Base-by-base conservation (phyloP, 1,140 invertebrate genomes). In the Drosophila ohnishii region DNA sequence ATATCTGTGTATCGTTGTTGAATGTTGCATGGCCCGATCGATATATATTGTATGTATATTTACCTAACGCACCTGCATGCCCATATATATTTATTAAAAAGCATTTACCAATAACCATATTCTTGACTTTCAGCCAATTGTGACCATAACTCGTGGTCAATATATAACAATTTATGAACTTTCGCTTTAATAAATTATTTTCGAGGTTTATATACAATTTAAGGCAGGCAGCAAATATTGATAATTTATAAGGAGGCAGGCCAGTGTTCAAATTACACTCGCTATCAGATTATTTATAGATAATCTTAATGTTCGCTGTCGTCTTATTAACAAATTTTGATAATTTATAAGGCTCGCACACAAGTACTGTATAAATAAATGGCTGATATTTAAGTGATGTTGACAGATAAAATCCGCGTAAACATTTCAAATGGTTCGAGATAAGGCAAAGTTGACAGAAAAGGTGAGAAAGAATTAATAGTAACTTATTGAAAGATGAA, bases 271-370 rank as follows among this genome's bases (percentile, higher is more conserved):
- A 80, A 70, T 80, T 72, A 59, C 48, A 59, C 34, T 42, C 35
- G 4, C 2, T 59, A 35, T 59, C 69, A 66, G 65, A 78, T 71
- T 78, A 71, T 75, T 82, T 75, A 60, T 57, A 59, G 79, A 78
- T 86, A 82, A 87, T 86, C 83, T 86, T 87, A 76, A 87, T 82
- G 64, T 72, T 53, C 34, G 50, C 48, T 79, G 78, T 82, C 70
- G 53, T 50, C 74, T 65, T 73, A 69, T 84, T 81, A 75, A 48
- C 48, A 56, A 71, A 66, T 75, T 78, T 69, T 85, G 75, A 86
- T 86, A 86, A 85, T 75, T 75, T 85, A 85, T 75, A 78, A 86
- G 51, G 30, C 53, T 45, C 40, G 32, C 48, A 53, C 61, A 71
- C 22, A 66, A 78, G 66, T 70, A 47, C 45, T 47, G 28, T 28